A percentile compares a stretch with the other conserved stretches of the same genome.
These are phyloP conservation scores for Barbus barbus DNA, from an alignment of 2,113 vertebrate genomes.

Conservation along the genomic window DNA sequence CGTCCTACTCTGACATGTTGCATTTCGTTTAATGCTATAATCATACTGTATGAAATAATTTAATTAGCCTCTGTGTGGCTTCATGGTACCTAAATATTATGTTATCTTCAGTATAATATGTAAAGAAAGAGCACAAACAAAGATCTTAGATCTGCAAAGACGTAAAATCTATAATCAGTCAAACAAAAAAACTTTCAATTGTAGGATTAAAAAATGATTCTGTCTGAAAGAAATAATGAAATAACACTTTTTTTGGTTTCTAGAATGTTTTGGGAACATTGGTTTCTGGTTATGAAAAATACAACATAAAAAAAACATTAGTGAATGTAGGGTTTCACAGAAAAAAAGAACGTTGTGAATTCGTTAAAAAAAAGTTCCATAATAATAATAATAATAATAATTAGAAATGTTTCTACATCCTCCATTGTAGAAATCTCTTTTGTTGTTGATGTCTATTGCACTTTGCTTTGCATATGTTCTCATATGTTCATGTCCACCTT, in stretches of 20 bases:
- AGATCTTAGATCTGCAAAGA: background rate
- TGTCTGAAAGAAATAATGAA: too few species aligned
- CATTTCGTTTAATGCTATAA: background rate
- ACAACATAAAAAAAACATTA: background rate
- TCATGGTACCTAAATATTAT: background rate
- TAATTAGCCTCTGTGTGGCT: background rate
- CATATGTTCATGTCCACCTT: background rate
- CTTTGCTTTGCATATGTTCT: background rate
- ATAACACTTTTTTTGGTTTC: background rate
- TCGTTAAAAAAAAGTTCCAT: too few species aligned
- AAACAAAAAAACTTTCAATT: background rate
- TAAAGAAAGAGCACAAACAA: background rate
- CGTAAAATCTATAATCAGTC: background rate
- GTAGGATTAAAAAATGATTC: too few species aligned
- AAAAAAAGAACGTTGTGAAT: too few species aligned
- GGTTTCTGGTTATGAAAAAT: background rate
- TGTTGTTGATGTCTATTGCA: background rate
- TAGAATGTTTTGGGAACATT: background rate
- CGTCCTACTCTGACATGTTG: too few species aligned
- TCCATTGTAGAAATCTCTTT: background rate
- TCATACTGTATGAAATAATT: background rate
- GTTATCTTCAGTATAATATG: background rate
- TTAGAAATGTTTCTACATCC: background rate
- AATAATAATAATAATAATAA: background rate
- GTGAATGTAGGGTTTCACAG: too few species aligned